Evolutionary conservation across 2,888 invertebrate genomes (phyloP), one percentile per base, ranked within the genome.

Genomic region (Tipula confusa): DNA sequence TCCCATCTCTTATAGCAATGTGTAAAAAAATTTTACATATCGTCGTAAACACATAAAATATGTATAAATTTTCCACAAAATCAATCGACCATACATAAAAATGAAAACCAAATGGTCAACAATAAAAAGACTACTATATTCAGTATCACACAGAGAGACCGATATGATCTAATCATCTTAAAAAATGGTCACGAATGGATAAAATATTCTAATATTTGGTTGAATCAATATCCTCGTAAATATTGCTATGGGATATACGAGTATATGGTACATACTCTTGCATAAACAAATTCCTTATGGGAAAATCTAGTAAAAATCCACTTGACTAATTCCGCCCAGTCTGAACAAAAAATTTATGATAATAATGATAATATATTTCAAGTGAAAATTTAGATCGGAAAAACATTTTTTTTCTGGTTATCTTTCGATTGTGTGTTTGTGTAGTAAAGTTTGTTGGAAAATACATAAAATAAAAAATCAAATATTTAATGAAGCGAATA

Each of bases 151-250:
- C 24, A 18, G 64, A 64, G 64, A 64, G 64, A 24, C 64, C 24
- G 64, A 64, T 64, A 64, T 64, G 64, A 64, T 64, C 64, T 64
- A 64, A 64, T 64, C 64, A 64, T 64, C 64, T 64, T 64, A 64
- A 64, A 64, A 64, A 64, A 64, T 64, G 64, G 64, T 64, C 64
- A 64, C 64, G 64, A 64, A 64, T 64, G 64, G 64, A 64, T 64
- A 64, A 64, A 64, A 64, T 64, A 64, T 64, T 64, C 64, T 64
- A 64, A 64, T 64, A 64, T 64, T n/a, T 64, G 64, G 64, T 64
- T 64, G 64, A 64, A 64, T 64, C 64, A 64, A 64, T 64, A 64
- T 24, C 64, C 64, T 24, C 64, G 24, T 11, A 64, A 15, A 43
- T 9, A 64, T 64, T 64, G 64, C 64, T 64, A 24, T 64, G 24